Percentiles rank a stretch among this genome's conserved stretches.
These are phyloP conservation scores for Pachyuromys duprasi DNA, from an alignment of 2,797 vertebrate genomes.

Conservation along the genomic window DNA sequence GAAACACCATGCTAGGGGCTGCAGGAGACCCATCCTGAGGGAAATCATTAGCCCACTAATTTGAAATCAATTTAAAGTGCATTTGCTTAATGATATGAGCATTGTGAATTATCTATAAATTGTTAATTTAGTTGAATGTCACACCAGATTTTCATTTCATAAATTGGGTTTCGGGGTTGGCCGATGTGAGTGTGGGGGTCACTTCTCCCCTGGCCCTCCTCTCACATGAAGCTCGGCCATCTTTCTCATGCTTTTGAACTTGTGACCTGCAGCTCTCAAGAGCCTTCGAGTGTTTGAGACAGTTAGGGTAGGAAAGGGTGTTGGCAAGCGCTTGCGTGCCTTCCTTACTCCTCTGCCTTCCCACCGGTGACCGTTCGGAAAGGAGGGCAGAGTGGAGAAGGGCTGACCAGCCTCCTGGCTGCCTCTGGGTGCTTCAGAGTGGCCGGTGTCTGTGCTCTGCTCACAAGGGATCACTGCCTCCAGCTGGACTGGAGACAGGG, in stretches of 20 bases:
- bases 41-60: slow-evolving; percentile 87
- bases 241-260: background rate
- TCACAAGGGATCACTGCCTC: background rate
- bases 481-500: background rate
- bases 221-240: background rate
- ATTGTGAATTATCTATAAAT: slow-evolving; percentile 84
- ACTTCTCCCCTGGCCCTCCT: background rate
- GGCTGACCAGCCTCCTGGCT: background rate
- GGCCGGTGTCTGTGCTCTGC: background rate
- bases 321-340: background rate
- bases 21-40: slow-evolving; percentile 76
- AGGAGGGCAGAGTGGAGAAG: background rate
- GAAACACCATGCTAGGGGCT: slow-evolving; percentile 41
- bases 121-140: slow-evolving; percentile 85
- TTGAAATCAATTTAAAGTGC: slow-evolving; percentile 88
- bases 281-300: background rate
- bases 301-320: background rate
- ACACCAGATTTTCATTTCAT: slow-evolving; percentile 78
- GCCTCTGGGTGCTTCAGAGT: background rate
- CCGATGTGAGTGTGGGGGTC: background rate
- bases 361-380: background rate
- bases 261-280: background rate
- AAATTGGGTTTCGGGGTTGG: slow-evolving; percentile 67
- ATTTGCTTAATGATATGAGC: slow-evolving; percentile 88
- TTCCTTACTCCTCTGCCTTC: rapidly evolving